phyloP scores from a whole-genome alignment of 2,797 vertebrate species.

The Urocyon cinereoargenteus region DNA sequence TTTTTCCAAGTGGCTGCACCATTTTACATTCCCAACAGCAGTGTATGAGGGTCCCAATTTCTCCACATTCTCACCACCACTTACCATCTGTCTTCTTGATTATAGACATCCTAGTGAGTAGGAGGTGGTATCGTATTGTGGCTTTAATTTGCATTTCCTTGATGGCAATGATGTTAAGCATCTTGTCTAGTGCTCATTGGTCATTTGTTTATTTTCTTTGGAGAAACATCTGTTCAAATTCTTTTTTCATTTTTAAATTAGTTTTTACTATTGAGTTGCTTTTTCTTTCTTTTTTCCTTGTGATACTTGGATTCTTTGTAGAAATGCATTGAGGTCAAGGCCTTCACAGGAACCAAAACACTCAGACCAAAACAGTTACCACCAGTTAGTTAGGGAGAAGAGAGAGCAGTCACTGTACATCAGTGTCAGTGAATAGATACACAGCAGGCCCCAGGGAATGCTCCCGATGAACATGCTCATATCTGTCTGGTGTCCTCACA shows the following conservation, averaged over 20 bases:
- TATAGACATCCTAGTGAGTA: constrained; percentile 25
- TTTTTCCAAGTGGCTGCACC: constrained; percentile 36
- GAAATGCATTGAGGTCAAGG: constrained; percentile 49
- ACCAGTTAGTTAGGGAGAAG: constrained; percentile 46
- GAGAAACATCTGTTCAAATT: constrained; percentile 59
- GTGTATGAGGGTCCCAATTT: not conserved
- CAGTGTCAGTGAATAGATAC: constrained; percentile 70
- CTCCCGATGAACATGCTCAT: constrained; percentile 12
- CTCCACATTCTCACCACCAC: constrained; percentile 21
- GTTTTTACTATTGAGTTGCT: constrained; percentile 50
- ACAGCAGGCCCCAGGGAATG: constrained; percentile 63
- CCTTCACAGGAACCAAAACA: constrained; percentile 60
- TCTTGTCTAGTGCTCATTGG: constrained; percentile 41
- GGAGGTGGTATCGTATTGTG: not conserved
- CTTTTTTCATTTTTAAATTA: constrained; percentile 49
- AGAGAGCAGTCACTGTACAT: constrained; percentile 72
- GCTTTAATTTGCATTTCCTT: constrained; percentile 60
- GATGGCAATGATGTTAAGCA: constrained; percentile 43
- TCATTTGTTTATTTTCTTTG: constrained; percentile 55
- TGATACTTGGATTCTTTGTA: constrained; percentile 51
- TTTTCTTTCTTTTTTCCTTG: constrained; percentile 53
- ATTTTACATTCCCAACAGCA: constrained; percentile 24
- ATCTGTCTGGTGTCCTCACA: constrained; percentile 71
- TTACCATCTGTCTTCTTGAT: constrained; percentile 55
- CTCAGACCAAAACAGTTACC: constrained; percentile 65